Evolutionary conservation across 2,888 invertebrate genomes (phyloP).

Genomic region (Cheilosia variabilis): DNA sequence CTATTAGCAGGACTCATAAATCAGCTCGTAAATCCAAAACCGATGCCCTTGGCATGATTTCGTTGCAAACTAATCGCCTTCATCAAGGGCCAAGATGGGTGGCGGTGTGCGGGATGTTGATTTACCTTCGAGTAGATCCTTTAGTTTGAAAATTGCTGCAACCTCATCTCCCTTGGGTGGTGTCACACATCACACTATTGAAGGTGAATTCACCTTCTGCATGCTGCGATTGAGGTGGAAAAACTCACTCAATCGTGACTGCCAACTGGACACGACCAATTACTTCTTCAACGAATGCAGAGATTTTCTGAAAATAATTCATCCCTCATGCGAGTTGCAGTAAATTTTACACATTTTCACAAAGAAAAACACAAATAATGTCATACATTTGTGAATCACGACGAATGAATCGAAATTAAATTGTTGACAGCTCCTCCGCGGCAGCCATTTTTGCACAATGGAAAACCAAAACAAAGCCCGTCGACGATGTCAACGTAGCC

Average conservation of each 20-base stretch:
- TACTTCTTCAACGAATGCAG: background rate
- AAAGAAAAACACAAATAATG: background rate
- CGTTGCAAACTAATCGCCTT: background rate
- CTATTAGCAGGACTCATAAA: background rate
- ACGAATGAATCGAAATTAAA: slow-evolving; percentile 32
- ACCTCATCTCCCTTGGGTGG: background rate
- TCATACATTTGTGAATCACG: background rate
- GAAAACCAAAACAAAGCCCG: slow-evolving; percentile 71
- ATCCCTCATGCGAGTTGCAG: background rate
- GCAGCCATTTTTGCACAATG: slow-evolving; percentile 75
- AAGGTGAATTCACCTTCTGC: background rate
- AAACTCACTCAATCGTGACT: slow-evolving; percentile 51
- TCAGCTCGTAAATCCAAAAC: slow-evolving; percentile 23
- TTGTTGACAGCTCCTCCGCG: slow-evolving; percentile 62
- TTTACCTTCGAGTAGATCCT: background rate
- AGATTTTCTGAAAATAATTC: background rate
- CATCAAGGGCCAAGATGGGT: slow-evolving; percentile 1
- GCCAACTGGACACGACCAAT: slow-evolving; percentile 46
- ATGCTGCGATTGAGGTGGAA: background rate
- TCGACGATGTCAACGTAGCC: slow-evolving; percentile 49
- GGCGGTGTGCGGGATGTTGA: background rate
- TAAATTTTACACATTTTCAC: slow-evolving; percentile 5
- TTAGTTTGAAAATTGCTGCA: background rate
- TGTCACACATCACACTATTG: background rate
- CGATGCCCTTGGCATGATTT: slow-evolving; percentile 57